phyloP scores from a whole-genome alignment of 2,113 vertebrate genomes.

The Euleptes europaea region DNA sequence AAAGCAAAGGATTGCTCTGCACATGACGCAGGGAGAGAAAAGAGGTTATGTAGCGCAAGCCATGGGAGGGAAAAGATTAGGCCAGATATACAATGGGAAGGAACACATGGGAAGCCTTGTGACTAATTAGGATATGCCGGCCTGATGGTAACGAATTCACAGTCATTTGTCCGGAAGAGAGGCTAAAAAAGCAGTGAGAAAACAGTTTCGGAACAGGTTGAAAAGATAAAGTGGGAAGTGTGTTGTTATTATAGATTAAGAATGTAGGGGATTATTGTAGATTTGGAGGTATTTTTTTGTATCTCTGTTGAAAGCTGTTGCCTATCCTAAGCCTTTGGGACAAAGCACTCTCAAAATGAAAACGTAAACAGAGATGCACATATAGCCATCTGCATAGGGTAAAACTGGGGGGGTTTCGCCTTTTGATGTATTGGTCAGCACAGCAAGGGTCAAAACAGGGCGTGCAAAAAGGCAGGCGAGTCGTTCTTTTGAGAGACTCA shows the following conservation, averaged over 20 bases:
- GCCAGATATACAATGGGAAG: constrained; percentile 22
- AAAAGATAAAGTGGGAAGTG: background rate
- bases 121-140: constrained; percentile 29
- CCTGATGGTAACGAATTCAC: background rate
- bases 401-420: constrained; percentile 17
- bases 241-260: constrained; percentile 19
- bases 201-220: background rate
- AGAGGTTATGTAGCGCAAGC: constrained; percentile 51
- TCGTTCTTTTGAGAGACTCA: background rate
- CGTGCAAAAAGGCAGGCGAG: background rate
- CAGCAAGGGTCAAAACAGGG: background rate
- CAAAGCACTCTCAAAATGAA: constrained; percentile 18
- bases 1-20: constrained; percentile 53
- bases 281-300: background rate
- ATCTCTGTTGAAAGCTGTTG: constrained; percentile 10
- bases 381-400: background rate
- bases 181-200: constrained; percentile 10
- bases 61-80: constrained; percentile 27
- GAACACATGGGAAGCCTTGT: constrained; percentile 3
- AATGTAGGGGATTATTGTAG: constrained; percentile 10
- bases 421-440: constrained; percentile 17
- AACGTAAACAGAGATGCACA: background rate
- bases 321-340: background rate
- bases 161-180: background rate
- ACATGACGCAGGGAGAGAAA: constrained; percentile 47